These are phyloP conservation scores for Crypturellus undulatus DNA, from an alignment of 2,113 vertebrate genomes.

Conservation along the genomic window DNA sequence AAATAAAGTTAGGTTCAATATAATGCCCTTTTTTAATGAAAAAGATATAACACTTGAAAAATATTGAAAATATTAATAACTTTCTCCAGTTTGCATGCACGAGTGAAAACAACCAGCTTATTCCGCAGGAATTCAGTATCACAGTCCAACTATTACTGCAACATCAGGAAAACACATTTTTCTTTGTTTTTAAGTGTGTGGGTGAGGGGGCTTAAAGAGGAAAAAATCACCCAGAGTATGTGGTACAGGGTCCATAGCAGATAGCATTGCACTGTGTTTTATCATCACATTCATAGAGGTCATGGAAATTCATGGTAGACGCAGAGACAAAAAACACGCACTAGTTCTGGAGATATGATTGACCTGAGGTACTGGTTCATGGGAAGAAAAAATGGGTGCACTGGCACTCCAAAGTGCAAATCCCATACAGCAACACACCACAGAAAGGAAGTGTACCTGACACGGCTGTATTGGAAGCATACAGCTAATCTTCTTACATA, in stretches of 20 bases:
- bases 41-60: background rate
- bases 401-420: background rate
- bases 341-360: background rate
- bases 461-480: background rate
- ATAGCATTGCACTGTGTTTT: background rate
- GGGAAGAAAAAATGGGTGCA: background rate
- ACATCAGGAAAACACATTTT: background rate
- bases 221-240: background rate
- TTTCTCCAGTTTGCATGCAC: background rate
- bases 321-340: background rate
- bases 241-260: background rate
- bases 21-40: background rate
- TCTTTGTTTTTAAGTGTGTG: background rate
- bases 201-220: background rate
- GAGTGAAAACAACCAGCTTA: background rate
- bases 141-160: background rate
- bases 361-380: background rate
- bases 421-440: background rate
- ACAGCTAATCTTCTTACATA: background rate
- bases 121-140: background rate
- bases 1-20: slow-evolving; percentile 11
- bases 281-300: background rate
- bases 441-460: background rate
- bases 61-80: background rate
- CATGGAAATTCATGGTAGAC: background rate